These are phyloP conservation scores for Cetonia aurata DNA, from an alignment of 2,888 invertebrate genomes.

Conservation along the genomic window DNA sequence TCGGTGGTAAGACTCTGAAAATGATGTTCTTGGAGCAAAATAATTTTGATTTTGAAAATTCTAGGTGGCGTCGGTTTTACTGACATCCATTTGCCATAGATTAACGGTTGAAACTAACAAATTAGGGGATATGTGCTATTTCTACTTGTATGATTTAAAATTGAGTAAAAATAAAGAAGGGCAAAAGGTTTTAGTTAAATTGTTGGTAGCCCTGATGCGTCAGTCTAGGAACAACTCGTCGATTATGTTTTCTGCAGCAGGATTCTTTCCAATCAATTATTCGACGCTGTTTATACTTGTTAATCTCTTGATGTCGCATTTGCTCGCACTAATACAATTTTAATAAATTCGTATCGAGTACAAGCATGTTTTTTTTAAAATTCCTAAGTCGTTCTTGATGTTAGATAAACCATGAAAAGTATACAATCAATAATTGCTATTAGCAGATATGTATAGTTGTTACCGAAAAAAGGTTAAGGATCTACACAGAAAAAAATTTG, in stretches of 20 bases:
- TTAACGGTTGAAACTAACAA: neutral
- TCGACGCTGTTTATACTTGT: slow-evolving; percentile 4
- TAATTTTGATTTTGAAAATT: neutral
- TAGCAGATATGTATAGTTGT: no score
- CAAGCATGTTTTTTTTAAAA: neutral
- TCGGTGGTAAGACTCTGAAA: slow-evolving; percentile 23
- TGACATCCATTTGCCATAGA: slow-evolving; percentile 1
- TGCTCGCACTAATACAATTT: slow-evolving; percentile 22
- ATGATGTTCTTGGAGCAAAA: neutral
- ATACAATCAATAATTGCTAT: no score
- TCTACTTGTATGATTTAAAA: slow-evolving; percentile 7
- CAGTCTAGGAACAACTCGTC: neutral
- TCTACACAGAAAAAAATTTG: no score
- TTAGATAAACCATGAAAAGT: no score
- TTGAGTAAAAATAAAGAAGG: neutral
- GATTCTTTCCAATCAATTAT: slow-evolving; percentile 20
- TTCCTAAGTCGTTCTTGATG: no score
- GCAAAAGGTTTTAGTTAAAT: neutral
- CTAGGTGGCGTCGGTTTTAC: neutral
- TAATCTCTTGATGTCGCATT: slow-evolving; percentile 12
- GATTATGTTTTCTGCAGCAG: slow-evolving; percentile 8
- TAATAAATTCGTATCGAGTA: neutral
- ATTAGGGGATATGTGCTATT: slow-evolving; percentile 3
- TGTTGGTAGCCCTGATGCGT: slow-evolving; percentile 1
- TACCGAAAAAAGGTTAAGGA: no score